Base-by-base conservation (phyloP, 2,797 vertebrate genomes). In the Mormyrops attenuatus region DNA sequence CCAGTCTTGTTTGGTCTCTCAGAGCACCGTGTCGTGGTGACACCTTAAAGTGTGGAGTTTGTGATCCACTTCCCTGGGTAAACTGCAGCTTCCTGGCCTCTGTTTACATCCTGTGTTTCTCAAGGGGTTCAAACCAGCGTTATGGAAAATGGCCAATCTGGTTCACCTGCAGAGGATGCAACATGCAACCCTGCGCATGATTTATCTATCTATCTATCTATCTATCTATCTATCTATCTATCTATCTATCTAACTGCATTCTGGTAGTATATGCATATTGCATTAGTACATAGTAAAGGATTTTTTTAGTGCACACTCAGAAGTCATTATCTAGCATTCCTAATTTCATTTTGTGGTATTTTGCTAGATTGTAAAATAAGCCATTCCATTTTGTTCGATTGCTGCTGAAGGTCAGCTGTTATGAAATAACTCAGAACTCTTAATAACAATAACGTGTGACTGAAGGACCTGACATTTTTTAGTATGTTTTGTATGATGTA, bases 11-110 rank as follows among this genome's bases (percentile, higher is more conserved):
- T 15, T 92, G 88, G 90, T 89, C 17, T 91, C 88, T 89, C 85
- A 91, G 49, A 85, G 85, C 90, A 63, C 90, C 92, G 91, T 92
- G 88, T 92, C 90, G 89, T 89, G 41, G 22, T 90, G 90, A 90
- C 90, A 52, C 63, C 66, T 88, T 66, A 3, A 66, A 77, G 38
- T 88, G 52, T 89, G 89, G 90, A 90, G 84, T 77, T 87, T 57
- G 60, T 53, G 44, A 90, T 90, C 66, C 49, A 63, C 85, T 52
- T 80, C 44, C 87, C 41, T 88, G 85, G 90, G 85, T 52, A 77
- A 88, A 88, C 63, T 73, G 41, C 60, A 49, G 13, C 38, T 77
- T 89, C 11, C 86, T 88, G 4, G 11, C 34, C 52, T 88, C 11
- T 53, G 69, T 73, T 63, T 38, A 80, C 52, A 66, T 77, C 82